Percentiles rank a stretch among this genome's conserved stretches.
Conservation (phyloP, 2,888 invertebrate genomes). For the Stenurella melanura region DNA sequence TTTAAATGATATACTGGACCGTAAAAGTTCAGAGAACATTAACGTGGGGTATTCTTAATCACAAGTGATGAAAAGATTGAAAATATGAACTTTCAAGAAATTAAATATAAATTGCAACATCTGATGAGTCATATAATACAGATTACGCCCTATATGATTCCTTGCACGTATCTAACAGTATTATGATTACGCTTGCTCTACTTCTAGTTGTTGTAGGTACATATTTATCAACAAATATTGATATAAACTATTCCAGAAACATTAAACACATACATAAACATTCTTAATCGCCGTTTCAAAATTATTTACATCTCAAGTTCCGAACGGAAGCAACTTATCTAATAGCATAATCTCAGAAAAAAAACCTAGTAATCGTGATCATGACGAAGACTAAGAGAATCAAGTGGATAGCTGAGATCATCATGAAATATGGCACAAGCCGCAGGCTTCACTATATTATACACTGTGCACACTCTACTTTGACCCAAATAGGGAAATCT, state of each 20-base stretch:
- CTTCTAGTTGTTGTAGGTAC: background rate
- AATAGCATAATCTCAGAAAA: background rate
- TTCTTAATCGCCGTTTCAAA: background rate
- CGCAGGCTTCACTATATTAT: background rate
- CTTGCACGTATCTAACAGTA: too few species aligned
- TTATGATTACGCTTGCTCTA: too few species aligned
- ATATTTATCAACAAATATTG: background rate
- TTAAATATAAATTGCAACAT: too few species aligned
- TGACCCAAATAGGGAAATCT: conserved; percentile 21
- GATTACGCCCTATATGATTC: too few species aligned
- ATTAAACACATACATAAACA: background rate
- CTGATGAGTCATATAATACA: too few species aligned
- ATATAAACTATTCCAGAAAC: background rate
- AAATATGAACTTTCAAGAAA: too few species aligned
- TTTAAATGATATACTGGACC: too few species aligned
- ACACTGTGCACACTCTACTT: background rate
- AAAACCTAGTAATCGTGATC: background rate
- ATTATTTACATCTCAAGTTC: background rate
- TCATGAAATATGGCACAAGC: background rate
- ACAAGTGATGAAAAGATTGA: too few species aligned
- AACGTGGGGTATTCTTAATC: too few species aligned
- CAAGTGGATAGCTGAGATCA: background rate
- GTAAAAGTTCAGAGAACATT: too few species aligned
- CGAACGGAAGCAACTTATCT: background rate
- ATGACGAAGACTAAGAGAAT: background rate